A percentile compares a stretch with the other conserved stretches of the same genome.
These are phyloP conservation scores for Formica selysi DNA, from an alignment of 1,140 invertebrate species.

Conservation along the genomic window DNA sequence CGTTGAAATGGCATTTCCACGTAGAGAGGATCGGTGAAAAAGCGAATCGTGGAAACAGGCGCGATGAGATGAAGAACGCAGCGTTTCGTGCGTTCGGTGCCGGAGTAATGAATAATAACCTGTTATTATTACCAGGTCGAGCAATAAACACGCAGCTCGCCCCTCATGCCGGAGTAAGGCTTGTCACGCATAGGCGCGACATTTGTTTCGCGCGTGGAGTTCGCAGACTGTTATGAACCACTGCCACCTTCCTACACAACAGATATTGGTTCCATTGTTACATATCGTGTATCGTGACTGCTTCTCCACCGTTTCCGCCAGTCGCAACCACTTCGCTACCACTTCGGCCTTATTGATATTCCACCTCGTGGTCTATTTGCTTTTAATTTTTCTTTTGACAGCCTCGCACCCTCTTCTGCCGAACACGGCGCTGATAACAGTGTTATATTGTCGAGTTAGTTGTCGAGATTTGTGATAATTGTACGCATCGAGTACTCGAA, in stretches of 20 bases:
- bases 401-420: neutral
- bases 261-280: slow-evolving; percentile 81
- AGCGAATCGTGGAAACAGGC: slow-evolving; percentile 55
- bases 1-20: neutral
- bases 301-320: slow-evolving; percentile 74
- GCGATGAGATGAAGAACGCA: slow-evolving; percentile 54
- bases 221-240: slow-evolving; percentile 73
- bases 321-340: slow-evolving; percentile 70
- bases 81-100: slow-evolving; percentile 66
- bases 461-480: neutral
- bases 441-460: neutral
- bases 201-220: slow-evolving; percentile 77
- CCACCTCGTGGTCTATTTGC: slow-evolving; percentile 52
- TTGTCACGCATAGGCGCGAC: slow-evolving; percentile 76
- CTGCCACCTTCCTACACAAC: slow-evolving; percentile 75
- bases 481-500: neutral
- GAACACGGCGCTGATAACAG: slow-evolving; percentile 9
- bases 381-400: slow-evolving; percentile 57
- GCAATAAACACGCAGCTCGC: slow-evolving; percentile 79
- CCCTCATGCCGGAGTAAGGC: slow-evolving; percentile 67
- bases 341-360: slow-evolving; percentile 64
- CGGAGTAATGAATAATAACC: slow-evolving; percentile 80
- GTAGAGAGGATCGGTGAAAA: slow-evolving; percentile 12
- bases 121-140: slow-evolving; percentile 82
- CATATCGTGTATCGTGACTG: slow-evolving; percentile 76